Percentiles rank a stretch among this genome's conserved stretches.
phyloP scores from a whole-genome alignment of 2,797 vertebrate genomes.

The Pangasius sanitwongsei region DNA sequence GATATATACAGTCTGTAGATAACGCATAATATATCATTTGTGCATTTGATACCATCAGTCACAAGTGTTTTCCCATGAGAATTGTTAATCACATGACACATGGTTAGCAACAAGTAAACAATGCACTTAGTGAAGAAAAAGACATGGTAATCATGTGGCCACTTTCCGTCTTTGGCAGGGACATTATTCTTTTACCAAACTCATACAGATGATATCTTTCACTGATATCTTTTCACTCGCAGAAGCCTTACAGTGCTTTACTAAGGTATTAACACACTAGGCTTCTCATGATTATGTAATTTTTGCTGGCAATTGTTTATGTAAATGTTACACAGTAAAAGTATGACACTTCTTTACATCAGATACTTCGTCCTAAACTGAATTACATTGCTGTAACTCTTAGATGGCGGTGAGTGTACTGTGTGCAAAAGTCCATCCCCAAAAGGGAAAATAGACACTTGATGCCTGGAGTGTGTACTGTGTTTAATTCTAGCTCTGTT shows the following conservation, averaged over 20 bases:
- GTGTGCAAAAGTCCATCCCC: not conserved
- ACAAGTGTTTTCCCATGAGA: not conserved
- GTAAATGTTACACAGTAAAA: not conserved
- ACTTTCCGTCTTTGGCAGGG: not conserved
- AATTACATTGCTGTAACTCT: not conserved
- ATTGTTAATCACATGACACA: not conserved
- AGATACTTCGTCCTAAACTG: not conserved
- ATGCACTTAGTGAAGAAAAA: not conserved
- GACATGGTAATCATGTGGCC: not conserved
- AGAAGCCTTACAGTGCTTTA: not conserved
- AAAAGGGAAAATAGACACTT: not conserved
- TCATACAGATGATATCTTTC: not conserved
- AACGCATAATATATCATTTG: not conserved
- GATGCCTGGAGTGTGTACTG: not conserved
- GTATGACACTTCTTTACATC: not conserved
- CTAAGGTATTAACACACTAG: not conserved
- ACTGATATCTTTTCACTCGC: not conserved
- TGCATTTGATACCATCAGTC: not conserved
- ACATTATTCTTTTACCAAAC: not conserved
- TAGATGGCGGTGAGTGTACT: not conserved
- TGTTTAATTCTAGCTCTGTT: conserved; percentile 10
- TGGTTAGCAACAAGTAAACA: conserved; percentile 17
- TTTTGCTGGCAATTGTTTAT: not conserved
- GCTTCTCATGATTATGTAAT: not conserved
- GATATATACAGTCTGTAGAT: not conserved